Conservation (phyloP, 2,797 vertebrate genomes). For the Megalops cyprinoides region DNA sequence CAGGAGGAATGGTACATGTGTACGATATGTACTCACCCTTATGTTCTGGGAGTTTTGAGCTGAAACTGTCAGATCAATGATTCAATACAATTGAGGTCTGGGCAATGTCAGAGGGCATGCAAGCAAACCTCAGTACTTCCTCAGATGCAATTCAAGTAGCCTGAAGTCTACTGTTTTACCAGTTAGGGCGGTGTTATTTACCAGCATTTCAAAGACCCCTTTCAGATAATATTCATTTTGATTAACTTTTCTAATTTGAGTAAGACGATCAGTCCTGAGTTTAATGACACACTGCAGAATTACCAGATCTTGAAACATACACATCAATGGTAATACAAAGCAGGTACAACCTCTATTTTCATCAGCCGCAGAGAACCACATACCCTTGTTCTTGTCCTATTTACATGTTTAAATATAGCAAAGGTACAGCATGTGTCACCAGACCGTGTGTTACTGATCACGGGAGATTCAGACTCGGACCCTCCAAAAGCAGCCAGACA, state of each 20-base stretch:
- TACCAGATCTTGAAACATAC: too few species aligned
- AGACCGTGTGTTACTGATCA: conserved; percentile 38
- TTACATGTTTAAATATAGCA: conserved; percentile 48
- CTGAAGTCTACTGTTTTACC: not conserved
- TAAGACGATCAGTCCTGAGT: too few species aligned
- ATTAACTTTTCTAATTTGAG: too few species aligned
- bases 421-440: conserved; percentile 47
- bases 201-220: conserved; percentile 1
- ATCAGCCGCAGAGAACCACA: not conserved
- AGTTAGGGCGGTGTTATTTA: not conserved
- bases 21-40: not conserved
- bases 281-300: too few species aligned
- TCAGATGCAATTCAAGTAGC: not conserved
- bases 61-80: not conserved
- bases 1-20: not conserved
- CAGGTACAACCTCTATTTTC: not conserved
- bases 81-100: not conserved
- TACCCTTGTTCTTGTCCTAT: conserved; percentile 43
- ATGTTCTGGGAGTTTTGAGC: not conserved
- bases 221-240: not conserved
- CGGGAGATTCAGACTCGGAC: conserved; percentile 38
- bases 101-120: not conserved
- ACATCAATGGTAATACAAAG: not conserved
- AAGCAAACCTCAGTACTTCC: not conserved
- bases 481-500: conserved; percentile 7